Evolutionary conservation across 2,888 invertebrate species (phyloP), one percentile per base, ranked within the genome.

Genomic region (Abrostola tripartita): DNA sequence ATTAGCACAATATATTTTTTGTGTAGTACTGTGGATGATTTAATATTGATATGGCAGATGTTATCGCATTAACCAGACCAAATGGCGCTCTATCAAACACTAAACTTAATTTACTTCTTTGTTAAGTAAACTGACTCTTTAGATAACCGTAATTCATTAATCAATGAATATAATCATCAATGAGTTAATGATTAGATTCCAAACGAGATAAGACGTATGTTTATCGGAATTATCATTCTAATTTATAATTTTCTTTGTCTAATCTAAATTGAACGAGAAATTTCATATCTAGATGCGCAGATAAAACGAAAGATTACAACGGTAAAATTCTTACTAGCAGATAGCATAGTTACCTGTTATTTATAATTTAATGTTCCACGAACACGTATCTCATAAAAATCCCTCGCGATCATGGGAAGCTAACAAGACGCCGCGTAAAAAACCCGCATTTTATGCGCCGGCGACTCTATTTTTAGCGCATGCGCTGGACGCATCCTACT

Each of bases 401-500:
- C 88, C 85, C 82, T 84, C 69, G 76, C 83, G 81, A 85, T 87
- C 88, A 88, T 89, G 90, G 91, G 91, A 91, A 92, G 86, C 86
- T 83, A 86, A 83, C 88, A 85, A 86, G 86, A 86, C 86, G 82
- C 83, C 79, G 76, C 84, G 85, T 85, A 89, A 91, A 92, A 92
- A 92, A 88, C 86, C 74, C 81, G 87, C 88, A 90, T 90, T 91
- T 90, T 88, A 90, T 89, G 88, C 90, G 85, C 83, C 82, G 88
- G 78, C 86, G 81, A 74, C 78, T 88, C 92, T 94, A 93, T 93
- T 91, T 93, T 85, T 93, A 94, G 92, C 88, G 81, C 81, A 81
- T 81, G 85, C 85, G 83, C 85, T 87, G 89, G 90, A 87, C 88
- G 90, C 91, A 90, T 92, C 92, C 92, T 89, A 92, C 91, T 92